These are phyloP conservation scores for Craterocephalus amniculus DNA, from an alignment of 2,797 vertebrate species.

Conservation along the genomic window DNA sequence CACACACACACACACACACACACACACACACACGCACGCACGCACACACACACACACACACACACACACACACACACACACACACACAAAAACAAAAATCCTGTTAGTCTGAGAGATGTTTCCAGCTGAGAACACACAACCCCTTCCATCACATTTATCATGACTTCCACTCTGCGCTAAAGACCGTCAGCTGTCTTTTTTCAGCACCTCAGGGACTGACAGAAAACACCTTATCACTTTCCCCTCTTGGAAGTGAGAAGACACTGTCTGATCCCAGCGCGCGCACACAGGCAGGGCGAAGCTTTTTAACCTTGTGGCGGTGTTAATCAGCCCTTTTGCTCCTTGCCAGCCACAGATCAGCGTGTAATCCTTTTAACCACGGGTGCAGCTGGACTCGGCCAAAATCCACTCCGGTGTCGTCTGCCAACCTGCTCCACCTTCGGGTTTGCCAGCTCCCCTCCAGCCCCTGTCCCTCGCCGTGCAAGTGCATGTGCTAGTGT, in stretches of 20 bases:
- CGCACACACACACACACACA: background rate
- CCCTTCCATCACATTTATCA: constrained; percentile 14
- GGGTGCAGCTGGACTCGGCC: constrained; percentile 40
- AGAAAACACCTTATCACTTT: constrained; percentile 36
- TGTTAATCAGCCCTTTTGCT: constrained; percentile 62
- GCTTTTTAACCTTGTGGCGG: constrained; percentile 67
- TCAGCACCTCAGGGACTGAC: constrained; percentile 3
- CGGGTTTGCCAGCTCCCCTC: constrained; percentile 44
- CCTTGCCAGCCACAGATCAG: constrained; percentile 56
- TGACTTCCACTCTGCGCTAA: constrained; percentile 10
- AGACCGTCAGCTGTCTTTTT: constrained; percentile 9
- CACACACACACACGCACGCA: too few relatives aligned
- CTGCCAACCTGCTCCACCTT: constrained; percentile 52
- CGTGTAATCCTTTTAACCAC: constrained; percentile 68
- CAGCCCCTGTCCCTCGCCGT: background rate
- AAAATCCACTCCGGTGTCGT: constrained; percentile 44
- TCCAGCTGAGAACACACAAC: background rate
- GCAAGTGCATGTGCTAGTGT: constrained; percentile 32
- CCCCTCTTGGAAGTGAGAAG: constrained; percentile 43
- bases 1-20: background rate
- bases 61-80: too few relatives aligned
- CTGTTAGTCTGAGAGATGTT: background rate
- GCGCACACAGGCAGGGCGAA: constrained; percentile 47
- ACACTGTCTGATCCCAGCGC: constrained; percentile 30
- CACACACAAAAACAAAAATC: background rate